Percentiles rank a stretch among this genome's conserved stretches.
Evolutionary conservation across 2,888 invertebrate genomes (phyloP).

Genomic region (Terebella lapidaria): DNA sequence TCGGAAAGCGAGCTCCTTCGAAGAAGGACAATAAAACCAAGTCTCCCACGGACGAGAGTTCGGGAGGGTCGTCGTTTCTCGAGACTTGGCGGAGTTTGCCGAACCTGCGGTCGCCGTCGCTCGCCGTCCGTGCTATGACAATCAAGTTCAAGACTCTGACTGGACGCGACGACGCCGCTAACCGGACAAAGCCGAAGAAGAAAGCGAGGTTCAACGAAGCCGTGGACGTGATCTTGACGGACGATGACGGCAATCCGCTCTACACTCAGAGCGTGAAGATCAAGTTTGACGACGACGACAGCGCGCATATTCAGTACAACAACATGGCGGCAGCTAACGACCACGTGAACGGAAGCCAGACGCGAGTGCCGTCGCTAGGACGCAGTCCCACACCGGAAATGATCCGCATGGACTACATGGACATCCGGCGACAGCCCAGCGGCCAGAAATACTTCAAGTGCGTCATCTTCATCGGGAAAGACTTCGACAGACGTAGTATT

Average conservation of each 20-base stretch:
- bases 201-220: conserved; percentile 12
- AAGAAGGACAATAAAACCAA: neutral
- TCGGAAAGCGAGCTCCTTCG: neutral
- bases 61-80: neutral
- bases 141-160: conserved; percentile 1
- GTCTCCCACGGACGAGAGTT: neutral
- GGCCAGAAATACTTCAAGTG: neutral
- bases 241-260: conserved; percentile 10
- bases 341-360: no score
- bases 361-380: no score
- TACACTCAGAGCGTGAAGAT: conserved; percentile 7
- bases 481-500: conserved; percentile 5
- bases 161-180: neutral
- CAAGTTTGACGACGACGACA: conserved; percentile 8
- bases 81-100: conserved; percentile 1
- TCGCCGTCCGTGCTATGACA: conserved; percentile 1
- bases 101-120: neutral
- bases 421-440: neutral
- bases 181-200: neutral
- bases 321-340: neutral
- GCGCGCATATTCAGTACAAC: neutral
- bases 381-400: neutral
- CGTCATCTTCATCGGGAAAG: conserved; percentile 6
- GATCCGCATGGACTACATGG: conserved; percentile 1
- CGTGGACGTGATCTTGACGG: conserved; percentile 13